A percentile compares a stretch with the other conserved stretches of the same genome.
These are phyloP conservation scores for Periparus ater DNA, from an alignment of 2,797 vertebrate species.

Conservation along the genomic window DNA sequence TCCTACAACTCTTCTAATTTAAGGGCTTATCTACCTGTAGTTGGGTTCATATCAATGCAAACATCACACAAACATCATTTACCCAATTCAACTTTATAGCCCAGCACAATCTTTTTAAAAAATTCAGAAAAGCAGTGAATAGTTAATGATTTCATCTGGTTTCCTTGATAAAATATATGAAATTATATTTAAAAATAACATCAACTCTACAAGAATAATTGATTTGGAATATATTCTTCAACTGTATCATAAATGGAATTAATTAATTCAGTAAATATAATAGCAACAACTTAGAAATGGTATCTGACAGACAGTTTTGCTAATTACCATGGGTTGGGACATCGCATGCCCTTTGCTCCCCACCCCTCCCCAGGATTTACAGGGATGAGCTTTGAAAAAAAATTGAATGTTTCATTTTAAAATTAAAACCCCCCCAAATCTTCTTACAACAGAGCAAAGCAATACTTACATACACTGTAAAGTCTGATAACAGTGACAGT, in stretches of 20 bases:
- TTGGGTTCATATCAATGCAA: not conserved
- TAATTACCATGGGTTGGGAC: not conserved
- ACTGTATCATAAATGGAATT: not conserved
- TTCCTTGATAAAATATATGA: not conserved
- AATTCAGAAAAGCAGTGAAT: not conserved
- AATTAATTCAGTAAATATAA: not conserved
- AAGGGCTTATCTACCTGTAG: not conserved
- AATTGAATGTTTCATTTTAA: not conserved
- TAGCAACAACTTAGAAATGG: not conserved
- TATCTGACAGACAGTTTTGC: not conserved
- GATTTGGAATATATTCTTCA: not conserved
- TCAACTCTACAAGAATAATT: not conserved
- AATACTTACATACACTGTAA: not conserved
- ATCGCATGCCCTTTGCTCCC: not conserved
- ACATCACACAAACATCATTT: not conserved
- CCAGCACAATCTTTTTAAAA: not conserved
- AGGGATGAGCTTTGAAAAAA: not conserved
- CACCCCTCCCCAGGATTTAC: not conserved
- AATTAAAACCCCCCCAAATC: accelerated
- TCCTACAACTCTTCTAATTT: not conserved
- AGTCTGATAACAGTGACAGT: not conserved
- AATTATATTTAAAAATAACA: not conserved
- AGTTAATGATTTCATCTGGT: not conserved
- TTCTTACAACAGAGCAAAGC: not conserved
- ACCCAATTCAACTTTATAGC: not conserved